Base-by-base conservation (phyloP, 1,140 invertebrate genomes). In the Mactra quadrangularis region DNA sequence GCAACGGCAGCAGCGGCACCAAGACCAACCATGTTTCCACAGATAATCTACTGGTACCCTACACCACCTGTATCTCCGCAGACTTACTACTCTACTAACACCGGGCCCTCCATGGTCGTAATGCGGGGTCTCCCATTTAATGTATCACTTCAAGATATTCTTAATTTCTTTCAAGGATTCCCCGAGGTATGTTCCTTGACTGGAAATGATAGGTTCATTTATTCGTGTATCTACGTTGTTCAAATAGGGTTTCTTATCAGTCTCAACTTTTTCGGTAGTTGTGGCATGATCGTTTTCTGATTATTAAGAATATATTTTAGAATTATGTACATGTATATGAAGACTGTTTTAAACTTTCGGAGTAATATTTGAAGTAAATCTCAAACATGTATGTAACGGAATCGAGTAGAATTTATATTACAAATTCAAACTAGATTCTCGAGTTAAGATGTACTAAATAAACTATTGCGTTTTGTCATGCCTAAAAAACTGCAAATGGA, bases 21-120 rank as follows among this genome's bases (percentile, higher is more conserved):
- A 71, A 66, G 79, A 53, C 87, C 88, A 27, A 59, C 90, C 52
- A 74, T 74, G 59, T 88, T 88, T 64, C 90, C 90, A 53, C 90
- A 89, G 57, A 91, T 92, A 41, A 87, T 92, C 76, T 92, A 92
- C 93, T 98, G 97, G 97, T 98, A 98, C 93, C 97, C 97, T 17
- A 97, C 97, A 85, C 97, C 97, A 45, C 97, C 97, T 0, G 96
- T 98, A 0, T 97, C 97, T 45, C 97, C 97, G 11, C 91, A 92
- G 88, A 97, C 96, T 86, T 82, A 64, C 70, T 62, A 50, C 50
- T 94, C 94, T 84, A 86, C 94, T 94, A 88, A 94, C 95, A 89
- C 93, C 83, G 86, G 92, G 85, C 88, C 93, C 53, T 90, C 93
- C 83, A 90, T 85, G 74, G 93, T 94, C 89, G 93, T 94, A 75